Evolutionary conservation across 1,140 invertebrate species (phyloP), one percentile per base, ranked within the genome.

Genomic region (Mya arenaria): DNA sequence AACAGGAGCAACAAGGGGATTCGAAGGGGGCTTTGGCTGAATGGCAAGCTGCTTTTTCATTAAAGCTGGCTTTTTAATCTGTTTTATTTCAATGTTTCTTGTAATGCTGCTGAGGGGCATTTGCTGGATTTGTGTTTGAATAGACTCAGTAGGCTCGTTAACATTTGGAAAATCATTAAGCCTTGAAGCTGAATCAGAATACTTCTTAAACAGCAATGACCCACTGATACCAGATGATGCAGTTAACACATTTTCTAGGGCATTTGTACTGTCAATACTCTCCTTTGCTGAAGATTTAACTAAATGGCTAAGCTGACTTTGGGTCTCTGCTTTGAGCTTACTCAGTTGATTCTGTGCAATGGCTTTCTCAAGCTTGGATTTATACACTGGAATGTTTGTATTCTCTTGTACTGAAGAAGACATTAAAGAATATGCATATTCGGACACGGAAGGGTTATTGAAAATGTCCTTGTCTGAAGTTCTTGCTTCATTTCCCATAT

Each of bases 301-400:
- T n/a, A n/a, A n/a, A n/a, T n/a, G n/a, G n/a, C n/a, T n/a, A n/a
- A n/a, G n/a, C n/a, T n/a, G n/a, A n/a, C n/a, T n/a, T n/a, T n/a
- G n/a, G n/a, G n/a, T 32, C 39, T 72, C 58, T 32, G 69, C 69
- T 10, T 32, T 52, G n/a, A 37, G 62, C 37, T 75, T 56, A 23
- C 58, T 75, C 10, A 75, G 37, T 48, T 62, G 44, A 48, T 80
- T 80, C 23, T 80, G 77, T 13, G 77, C 77, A 25, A 80, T 68
- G n/a, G 77, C 77, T 25, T 80, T 80, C 58, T 80, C 77, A 13
- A 80, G 37, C 41, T 80, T 80, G 4, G 77, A 80, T 48, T 80
- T 80, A 68, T 80, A 80, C 2, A 80, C 77, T 58, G 77, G 77
- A 39, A 65, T 71, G n/a, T 65, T 23, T 8, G 62, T 28, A 13